A percentile compares a stretch with the other conserved stretches of the same genome.
Evolutionary conservation across 2,888 invertebrate genomes (phyloP).

Genomic region (Cybosia mesomella): DNA sequence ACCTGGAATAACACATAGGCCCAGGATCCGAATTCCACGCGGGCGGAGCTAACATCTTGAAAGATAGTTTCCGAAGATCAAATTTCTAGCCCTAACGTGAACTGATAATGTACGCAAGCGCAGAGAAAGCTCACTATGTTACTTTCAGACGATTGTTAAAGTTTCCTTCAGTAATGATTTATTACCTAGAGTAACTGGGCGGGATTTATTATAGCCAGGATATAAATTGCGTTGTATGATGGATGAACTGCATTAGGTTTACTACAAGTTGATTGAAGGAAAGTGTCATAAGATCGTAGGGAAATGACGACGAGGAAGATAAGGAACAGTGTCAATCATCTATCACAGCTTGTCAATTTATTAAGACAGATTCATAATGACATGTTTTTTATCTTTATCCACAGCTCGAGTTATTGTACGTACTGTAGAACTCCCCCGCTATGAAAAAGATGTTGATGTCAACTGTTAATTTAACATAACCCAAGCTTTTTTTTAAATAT

Average conservation of each 20-base stretch:
- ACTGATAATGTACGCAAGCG: constrained; percentile 1
- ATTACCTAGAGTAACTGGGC: constrained; percentile 30
- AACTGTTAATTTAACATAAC: no score
- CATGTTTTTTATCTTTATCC: neutral
- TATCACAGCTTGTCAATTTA: constrained; percentile 7
- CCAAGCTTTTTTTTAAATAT: no score
- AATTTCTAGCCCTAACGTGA: constrained; percentile 20
- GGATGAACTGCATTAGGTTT: constrained; percentile 9
- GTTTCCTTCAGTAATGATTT: constrained; percentile 40
- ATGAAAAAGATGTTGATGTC: no score
- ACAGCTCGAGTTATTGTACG: neutral
- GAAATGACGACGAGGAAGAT: constrained; percentile 6
- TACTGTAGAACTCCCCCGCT: no score
- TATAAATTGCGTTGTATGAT: constrained; percentile 25
- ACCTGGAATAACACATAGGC: no score
- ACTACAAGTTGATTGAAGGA: constrained; percentile 8
- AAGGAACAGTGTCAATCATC: neutral
- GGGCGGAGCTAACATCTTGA: no score
- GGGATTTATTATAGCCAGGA: constrained; percentile 36
- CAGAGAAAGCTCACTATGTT: constrained; percentile 44
- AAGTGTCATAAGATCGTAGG: constrained; percentile 17
- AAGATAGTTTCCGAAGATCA: neutral
- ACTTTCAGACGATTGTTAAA: constrained; percentile 43
- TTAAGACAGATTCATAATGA: constrained; percentile 1
- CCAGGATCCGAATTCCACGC: no score